Base-by-base conservation (phyloP, 2,113 vertebrate genomes). In the Heterocephalus glaber region DNA sequence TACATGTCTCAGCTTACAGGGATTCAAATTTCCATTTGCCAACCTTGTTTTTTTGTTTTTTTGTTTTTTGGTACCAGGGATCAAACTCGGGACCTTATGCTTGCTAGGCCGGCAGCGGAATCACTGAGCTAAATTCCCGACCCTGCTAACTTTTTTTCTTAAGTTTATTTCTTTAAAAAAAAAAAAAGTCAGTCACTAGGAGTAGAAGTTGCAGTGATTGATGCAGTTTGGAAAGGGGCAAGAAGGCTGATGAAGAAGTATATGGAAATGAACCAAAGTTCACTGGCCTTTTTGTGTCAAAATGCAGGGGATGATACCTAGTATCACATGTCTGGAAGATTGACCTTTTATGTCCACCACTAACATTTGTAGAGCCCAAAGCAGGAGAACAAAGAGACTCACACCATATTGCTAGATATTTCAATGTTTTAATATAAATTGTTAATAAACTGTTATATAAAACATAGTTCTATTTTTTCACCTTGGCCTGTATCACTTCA, bases 111-210 rank as follows among this genome's bases (percentile, higher is more conserved):
- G n/a, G n/a, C n/a, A n/a, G n/a, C n/a, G n/a, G n/a, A n/a, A n/a
- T n/a, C n/a, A n/a, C n/a, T n/a, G n/a, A n/a, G n/a, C n/a, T n/a
- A n/a, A n/a, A n/a, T n/a, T n/a, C n/a, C n/a, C n/a, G n/a, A n/a
- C n/a, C n/a, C n/a, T n/a, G n/a, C 3, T 65, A 83, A 49, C 0
- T 72, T 91, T 41, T 95, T 82, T 74, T 61, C 6, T 54, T 58
- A 33, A 82, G 9, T 0, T 87, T 74, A 19, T 84, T 95, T 92
- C n/a, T 92, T 91, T 66, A 47, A 74, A 79, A 94, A 72, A 83
- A 22, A n/a, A 49, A 49, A 49, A 49, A 49, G 47, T 70, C 44
- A 49, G 10, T 22, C 3, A 41, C 28, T 63, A 58, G 52, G 2
- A 54, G 10, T 70, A 52, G 38, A 85, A 28, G 11, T 19, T 89